Conservation (phyloP, 1,140 invertebrate species). For the Triops cancriformis region DNA sequence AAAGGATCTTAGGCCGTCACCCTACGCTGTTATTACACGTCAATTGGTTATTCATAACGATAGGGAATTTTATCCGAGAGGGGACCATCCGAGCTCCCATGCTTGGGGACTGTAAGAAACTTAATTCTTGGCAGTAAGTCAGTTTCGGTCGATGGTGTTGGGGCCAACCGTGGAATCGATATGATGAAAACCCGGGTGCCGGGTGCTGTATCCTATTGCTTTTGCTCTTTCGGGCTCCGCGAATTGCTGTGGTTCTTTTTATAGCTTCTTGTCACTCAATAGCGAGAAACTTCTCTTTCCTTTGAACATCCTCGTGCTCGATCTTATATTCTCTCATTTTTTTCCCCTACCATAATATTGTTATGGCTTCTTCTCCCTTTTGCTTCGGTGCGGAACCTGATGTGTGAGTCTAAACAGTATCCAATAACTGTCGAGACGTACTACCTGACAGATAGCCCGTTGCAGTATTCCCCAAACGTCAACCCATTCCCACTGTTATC, state of each 20-base stretch:
- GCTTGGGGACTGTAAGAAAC: background rate
- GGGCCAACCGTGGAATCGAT: background rate
- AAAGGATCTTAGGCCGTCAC: background rate
- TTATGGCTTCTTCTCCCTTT: background rate
- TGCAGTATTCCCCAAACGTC: too few relatives aligned
- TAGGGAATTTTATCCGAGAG: background rate
- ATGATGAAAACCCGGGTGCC: background rate
- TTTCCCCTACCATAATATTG: background rate
- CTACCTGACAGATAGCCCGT: background rate
- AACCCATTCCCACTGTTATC: too few relatives aligned
- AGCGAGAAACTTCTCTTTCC: background rate
- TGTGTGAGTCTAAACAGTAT: background rate
- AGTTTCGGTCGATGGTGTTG: background rate
- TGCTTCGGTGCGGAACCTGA: background rate
- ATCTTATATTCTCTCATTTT: background rate
- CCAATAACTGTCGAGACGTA: background rate
- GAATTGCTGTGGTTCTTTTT: background rate
- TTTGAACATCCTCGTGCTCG: background rate
- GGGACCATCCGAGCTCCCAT: background rate
- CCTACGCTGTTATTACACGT: background rate
- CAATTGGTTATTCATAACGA: background rate
- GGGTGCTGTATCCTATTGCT: background rate
- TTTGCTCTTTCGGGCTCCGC: background rate
- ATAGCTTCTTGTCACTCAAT: background rate
- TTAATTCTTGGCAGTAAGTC: slow-evolving; percentile 12